A percentile compares a stretch with the other conserved stretches of the same genome.
These are phyloP conservation scores for Dasyprocta punctata DNA, from an alignment of 2,113 vertebrate species.

Conservation along the genomic window DNA sequence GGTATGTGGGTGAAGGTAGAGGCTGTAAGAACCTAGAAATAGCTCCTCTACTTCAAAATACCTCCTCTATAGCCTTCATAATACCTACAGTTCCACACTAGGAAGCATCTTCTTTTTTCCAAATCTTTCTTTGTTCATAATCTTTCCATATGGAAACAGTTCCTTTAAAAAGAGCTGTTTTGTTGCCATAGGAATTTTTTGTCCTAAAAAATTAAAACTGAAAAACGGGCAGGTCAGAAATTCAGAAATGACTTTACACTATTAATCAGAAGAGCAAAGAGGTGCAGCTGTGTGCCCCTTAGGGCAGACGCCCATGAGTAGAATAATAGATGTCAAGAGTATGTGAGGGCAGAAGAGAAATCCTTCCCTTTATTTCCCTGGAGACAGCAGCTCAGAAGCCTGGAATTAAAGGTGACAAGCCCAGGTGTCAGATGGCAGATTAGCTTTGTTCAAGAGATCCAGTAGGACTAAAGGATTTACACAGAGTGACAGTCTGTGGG, in stretches of 20 bases:
- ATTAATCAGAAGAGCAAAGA: not conserved
- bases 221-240: constrained; percentile 30
- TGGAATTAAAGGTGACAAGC: constrained; percentile 72
- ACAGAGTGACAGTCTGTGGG: constrained; percentile 41
- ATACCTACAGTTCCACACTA: not conserved
- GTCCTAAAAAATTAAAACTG: constrained; percentile 40
- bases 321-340: constrained; percentile 46
- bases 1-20: not conserved
- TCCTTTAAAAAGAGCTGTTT: constrained; percentile 18
- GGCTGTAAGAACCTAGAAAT: not conserved
- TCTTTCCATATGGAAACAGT: constrained; percentile 28
- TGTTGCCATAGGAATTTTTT: not conserved
- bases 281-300: not conserved
- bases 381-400: constrained; percentile 62
- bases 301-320: not conserved
- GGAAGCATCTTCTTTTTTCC: not conserved
- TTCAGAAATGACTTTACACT: not conserved
- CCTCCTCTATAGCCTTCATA: not conserved
- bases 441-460: constrained; percentile 57
- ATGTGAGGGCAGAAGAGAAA: constrained; percentile 56
- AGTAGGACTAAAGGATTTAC: constrained; percentile 69
- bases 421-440: constrained; percentile 58
- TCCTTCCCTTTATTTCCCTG: constrained; percentile 75
- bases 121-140: constrained; percentile 22
- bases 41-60: not conserved